Percentiles rank a stretch among this genome's conserved stretches.
Conservation (phyloP, 1,140 invertebrate genomes). For the Drosophila serrata region DNA sequence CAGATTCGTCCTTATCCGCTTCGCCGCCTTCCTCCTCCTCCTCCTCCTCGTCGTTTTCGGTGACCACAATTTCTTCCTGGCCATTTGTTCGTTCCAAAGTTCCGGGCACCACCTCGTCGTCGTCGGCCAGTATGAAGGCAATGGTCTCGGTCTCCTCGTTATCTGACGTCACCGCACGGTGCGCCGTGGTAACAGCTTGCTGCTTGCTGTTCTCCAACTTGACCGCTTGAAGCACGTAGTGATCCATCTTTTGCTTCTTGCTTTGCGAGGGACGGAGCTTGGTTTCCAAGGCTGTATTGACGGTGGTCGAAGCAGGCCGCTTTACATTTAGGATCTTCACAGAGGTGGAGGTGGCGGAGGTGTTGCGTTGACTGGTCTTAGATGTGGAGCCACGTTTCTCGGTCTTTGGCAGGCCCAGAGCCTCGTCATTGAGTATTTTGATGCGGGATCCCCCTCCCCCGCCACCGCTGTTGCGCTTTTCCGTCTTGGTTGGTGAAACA, state of each 20-base stretch:
- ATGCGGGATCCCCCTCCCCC: slow-evolving; percentile 33
- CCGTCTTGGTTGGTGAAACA: slow-evolving; percentile 28
- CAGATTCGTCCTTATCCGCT: slow-evolving; percentile 34
- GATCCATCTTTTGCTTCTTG: slow-evolving; percentile 72
- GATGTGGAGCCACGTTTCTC: slow-evolving; percentile 36
- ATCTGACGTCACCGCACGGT: slow-evolving; percentile 7
- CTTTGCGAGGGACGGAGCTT: slow-evolving; percentile 54
- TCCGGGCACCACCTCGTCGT: slow-evolving; percentile 51
- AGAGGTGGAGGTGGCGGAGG: slow-evolving; percentile 14
- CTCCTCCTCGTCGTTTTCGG: slow-evolving; percentile 40
- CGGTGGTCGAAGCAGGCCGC: slow-evolving; percentile 12
- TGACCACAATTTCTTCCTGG: slow-evolving; percentile 55
- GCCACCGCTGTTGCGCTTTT: slow-evolving; percentile 41
- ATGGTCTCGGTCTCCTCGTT: slow-evolving; percentile 70
- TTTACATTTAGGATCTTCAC: slow-evolving; percentile 71
- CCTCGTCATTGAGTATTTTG: slow-evolving; percentile 77
- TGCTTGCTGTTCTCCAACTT: slow-evolving; percentile 69
- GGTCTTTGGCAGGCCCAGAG: slow-evolving; percentile 23
- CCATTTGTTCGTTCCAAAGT: slow-evolving; percentile 36
- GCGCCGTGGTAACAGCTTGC: slow-evolving; percentile 35
- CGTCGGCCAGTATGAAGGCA: slow-evolving; percentile 72
- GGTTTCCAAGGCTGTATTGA: slow-evolving; percentile 34
- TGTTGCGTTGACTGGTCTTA: slow-evolving; percentile 13
- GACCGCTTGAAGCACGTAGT: slow-evolving; percentile 75
- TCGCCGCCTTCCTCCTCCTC: slow-evolving; percentile 53